These are phyloP conservation scores for Epinotia ramella DNA, from an alignment of 2,888 invertebrate genomes.

Conservation along the genomic window DNA sequence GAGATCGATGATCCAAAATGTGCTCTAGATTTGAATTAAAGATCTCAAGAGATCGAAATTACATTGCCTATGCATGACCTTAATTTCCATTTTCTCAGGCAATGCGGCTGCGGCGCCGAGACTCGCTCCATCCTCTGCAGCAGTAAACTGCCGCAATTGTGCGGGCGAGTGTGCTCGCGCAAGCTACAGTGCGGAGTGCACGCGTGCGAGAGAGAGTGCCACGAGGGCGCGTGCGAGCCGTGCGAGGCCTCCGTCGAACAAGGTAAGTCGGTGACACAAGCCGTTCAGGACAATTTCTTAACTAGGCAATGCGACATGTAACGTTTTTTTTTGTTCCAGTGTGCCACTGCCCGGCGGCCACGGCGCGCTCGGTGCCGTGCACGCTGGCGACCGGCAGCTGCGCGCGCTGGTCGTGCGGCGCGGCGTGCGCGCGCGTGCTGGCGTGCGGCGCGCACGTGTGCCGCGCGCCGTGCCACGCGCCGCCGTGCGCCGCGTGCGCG, in stretches of 20 bases:
- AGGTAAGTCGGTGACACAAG: conserved; percentile 67
- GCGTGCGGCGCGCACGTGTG: conserved; percentile 96
- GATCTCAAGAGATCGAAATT: no score
- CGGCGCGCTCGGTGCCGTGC: conserved; percentile 65
- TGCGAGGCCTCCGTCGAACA: conserved; percentile 89
- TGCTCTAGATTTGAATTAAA: no score
- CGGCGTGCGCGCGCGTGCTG: conserved; percentile 92
- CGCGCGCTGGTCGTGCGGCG: conserved; percentile 86
- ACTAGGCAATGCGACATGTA: no score
- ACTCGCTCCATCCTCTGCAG: conserved; percentile 89
- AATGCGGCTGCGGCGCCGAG: conserved; percentile 92
- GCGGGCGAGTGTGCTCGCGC: conserved; percentile 90
- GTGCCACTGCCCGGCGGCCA: conserved; percentile 70
- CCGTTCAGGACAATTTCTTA: no score
- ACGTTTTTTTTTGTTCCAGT: conserved; percentile 55
- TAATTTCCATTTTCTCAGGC: conserved; percentile 56
- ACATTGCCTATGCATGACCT: no score
- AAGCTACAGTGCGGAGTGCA: conserved; percentile 92
- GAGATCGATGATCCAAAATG: no score
- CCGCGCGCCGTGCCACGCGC: conserved; percentile 93
- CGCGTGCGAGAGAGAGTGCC: conserved; percentile 90
- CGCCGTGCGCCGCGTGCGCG: conserved; percentile 91
- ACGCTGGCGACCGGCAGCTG: conserved; percentile 54
- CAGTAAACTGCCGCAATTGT: conserved; percentile 89
- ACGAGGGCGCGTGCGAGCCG: conserved; percentile 90